Evolutionary conservation across 2,113 vertebrate genomes (phyloP).

Genomic region (Strigops habroptila): DNA sequence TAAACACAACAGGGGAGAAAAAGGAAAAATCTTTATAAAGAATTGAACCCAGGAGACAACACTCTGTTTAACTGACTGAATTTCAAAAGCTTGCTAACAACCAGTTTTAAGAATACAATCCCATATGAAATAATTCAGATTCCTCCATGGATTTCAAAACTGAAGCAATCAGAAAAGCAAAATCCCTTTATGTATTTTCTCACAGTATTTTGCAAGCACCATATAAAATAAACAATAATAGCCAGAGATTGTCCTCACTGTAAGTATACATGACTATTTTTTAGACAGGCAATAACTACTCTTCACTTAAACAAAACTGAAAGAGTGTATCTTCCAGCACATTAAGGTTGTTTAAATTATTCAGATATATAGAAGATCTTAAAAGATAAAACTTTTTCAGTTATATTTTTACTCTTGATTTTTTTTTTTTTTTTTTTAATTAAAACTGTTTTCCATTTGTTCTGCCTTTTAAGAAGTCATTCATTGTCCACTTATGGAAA

Average conservation of each 20-base stretch:
- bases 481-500: background rate
- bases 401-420: background rate
- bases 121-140: background rate
- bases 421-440: background rate
- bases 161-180: background rate
- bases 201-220: background rate
- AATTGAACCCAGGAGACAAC: background rate
- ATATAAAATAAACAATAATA: background rate
- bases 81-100: background rate
- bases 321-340: background rate
- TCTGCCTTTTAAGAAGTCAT: background rate
- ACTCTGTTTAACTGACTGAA: background rate
- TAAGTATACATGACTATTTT: background rate
- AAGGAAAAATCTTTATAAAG: background rate
- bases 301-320: background rate
- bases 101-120: background rate
- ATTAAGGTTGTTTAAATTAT: background rate
- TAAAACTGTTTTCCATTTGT: background rate
- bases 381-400: background rate
- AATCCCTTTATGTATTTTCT: background rate
- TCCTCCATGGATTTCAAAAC: background rate
- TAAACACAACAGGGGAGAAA: background rate
- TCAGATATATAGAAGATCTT: background rate
- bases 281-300: background rate
- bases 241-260: background rate